Base-by-base conservation (phyloP, 2,797 vertebrate genomes). In the Poecile montanus region DNA sequence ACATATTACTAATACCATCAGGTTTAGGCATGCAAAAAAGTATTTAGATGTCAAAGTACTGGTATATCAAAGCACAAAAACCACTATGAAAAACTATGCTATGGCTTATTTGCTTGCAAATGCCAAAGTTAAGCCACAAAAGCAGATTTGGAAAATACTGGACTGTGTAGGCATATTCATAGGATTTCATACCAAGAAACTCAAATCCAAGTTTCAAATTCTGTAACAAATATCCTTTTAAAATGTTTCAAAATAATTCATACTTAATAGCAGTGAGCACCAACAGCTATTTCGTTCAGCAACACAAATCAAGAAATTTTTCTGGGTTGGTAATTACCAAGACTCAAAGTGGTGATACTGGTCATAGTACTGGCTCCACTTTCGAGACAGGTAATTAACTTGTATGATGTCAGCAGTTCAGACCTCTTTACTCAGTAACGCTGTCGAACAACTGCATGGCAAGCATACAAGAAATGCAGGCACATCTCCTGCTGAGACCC, bases 401-500 rank as follows among this genome's bases (percentile, higher is more conserved):
- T 44, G 26, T 11, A 45, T 30, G 65, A n/a, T 57, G 53, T 42
- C 62, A 84, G 44, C 18, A 61, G 51, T 75, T 90, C 70, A 75
- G 71, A 83, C 14, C 13, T 82, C 45, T 70, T 73, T 67, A 58
- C 42, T 51, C 32, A 40, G 18, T 32, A 89, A 54, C 13, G 36
- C 26, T 23, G 42, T 30, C 1, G 26, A 68, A 89, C 6, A 42
- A 65, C 29, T 25, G 15, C 8, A 89, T 27, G 6, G 1, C 14
- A 67, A 81, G 47, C 53, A 60, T 32, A 51, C 5, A 40, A 56
- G 58, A 85, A 82, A 90, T 3, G 7, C 34, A 65, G 25, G 42
- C 2, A 0, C 32, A 29, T 44, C n/a, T 71, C 57, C 66, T 40
- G 20, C 26, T 0, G 1, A 57, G 19, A 82, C 18, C 48, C 51